Evolutionary conservation across 2,888 invertebrate species (phyloP).

Genomic region (Chrysolina americana): DNA sequence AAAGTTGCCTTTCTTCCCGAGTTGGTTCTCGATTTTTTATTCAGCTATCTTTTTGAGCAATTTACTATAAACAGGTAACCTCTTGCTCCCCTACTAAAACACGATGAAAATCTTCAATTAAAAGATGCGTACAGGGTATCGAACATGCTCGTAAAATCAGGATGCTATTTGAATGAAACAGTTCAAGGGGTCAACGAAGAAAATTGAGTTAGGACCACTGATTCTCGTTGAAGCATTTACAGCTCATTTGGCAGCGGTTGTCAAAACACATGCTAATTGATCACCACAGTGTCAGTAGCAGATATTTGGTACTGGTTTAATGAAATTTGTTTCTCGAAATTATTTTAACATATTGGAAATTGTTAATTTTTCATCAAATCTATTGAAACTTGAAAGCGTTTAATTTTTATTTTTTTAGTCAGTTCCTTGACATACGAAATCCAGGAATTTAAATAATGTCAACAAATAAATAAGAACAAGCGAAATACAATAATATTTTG

Average conservation of each 20-base stretch:
- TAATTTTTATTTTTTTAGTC: too few species aligned
- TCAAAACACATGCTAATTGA: slow-evolving; percentile 18
- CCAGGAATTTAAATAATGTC: too few species aligned
- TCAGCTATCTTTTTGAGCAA: too few species aligned
- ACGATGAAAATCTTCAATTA: not conserved
- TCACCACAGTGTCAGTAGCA: not conserved
- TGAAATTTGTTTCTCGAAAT: not conserved
- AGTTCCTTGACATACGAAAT: too few species aligned
- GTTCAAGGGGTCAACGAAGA: slow-evolving; percentile 39
- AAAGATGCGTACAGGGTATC: not conserved
- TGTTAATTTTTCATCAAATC: not conserved
- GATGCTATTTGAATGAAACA: slow-evolving; percentile 29
- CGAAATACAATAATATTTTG: too few species aligned
- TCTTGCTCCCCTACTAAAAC: slow-evolving; percentile 29
- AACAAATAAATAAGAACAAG: too few species aligned
- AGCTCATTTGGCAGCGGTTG: slow-evolving; percentile 15
- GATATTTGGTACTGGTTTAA: not conserved
- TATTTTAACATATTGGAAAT: too few species aligned
- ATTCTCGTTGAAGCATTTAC: slow-evolving; percentile 39
- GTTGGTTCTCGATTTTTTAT: too few species aligned
- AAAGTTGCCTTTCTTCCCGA: too few species aligned
- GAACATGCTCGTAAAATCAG: not conserved
- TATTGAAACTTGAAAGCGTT: not conserved
- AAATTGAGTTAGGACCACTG: slow-evolving; percentile 44
- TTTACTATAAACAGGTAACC: not conserved